Conservation (phyloP, 2,113 vertebrate species). For the Steatornis caripensis region DNA sequence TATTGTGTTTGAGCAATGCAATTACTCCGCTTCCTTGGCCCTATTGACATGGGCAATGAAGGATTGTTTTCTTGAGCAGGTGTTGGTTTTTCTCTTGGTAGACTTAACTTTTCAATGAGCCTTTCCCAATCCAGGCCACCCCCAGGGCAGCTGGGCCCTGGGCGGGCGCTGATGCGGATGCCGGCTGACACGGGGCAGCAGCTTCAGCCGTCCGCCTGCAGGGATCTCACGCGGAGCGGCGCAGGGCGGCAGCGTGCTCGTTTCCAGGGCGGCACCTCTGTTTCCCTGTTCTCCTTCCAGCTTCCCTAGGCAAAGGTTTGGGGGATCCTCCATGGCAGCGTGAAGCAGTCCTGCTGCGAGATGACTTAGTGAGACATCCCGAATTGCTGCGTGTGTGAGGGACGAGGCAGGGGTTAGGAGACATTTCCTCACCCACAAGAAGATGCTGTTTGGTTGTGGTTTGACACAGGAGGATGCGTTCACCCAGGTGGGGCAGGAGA, state of each 20-base stretch:
- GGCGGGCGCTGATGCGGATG: neutral
- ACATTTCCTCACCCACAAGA: neutral
- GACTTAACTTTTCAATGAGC: neutral
- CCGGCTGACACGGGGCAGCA: neutral
- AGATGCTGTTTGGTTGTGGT: neutral
- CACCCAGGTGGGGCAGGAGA: no score
- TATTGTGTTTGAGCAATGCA: neutral
- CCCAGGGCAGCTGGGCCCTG: neutral
- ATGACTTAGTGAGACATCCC: no score
- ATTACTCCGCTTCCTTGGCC: neutral
- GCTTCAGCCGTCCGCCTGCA: neutral
- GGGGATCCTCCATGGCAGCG: neutral
- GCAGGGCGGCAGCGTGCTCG: accelerated
- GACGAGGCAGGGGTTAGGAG: neutral
- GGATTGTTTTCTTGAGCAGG: neutral
- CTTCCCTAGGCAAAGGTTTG: neutral
- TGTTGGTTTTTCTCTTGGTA: neutral
- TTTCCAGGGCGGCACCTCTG: neutral
- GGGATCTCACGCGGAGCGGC: neutral
- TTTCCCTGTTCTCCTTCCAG: neutral
- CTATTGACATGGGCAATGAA: neutral
- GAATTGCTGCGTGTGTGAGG: accelerated
- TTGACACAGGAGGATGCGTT: neutral
- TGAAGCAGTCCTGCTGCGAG: neutral
- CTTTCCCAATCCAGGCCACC: neutral